Percentiles rank a stretch among this genome's conserved stretches.
Conservation (phyloP, 2,797 vertebrate species). For the Octomys mimax region DNA sequence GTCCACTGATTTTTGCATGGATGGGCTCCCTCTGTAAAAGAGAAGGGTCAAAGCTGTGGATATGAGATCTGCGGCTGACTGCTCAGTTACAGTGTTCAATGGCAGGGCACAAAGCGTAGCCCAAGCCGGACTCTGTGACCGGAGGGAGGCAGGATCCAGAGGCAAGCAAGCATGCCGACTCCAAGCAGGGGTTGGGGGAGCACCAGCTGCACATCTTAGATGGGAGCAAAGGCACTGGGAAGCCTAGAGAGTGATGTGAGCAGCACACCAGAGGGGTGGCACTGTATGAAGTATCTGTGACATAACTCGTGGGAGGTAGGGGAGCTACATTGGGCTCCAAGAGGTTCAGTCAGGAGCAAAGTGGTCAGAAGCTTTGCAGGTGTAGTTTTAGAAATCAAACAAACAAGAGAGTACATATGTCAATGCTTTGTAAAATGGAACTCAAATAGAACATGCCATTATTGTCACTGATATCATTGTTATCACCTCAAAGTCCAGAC, state of each 20-base stretch:
- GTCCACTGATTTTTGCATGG: background rate
- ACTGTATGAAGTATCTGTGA: background rate
- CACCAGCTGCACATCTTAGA: background rate
- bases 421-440: background rate
- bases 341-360: conserved; percentile 24
- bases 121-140: background rate
- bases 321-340: background rate
- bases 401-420: background rate
- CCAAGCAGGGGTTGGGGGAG: background rate
- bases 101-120: background rate
- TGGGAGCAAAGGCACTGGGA: background rate
- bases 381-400: conserved; percentile 49
- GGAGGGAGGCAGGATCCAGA: background rate
- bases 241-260: background rate
- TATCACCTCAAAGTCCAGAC: background rate
- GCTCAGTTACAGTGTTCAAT: fast-evolving
- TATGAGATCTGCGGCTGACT: background rate
- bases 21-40: background rate
- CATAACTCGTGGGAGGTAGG: background rate
- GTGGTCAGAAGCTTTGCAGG: background rate
- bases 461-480: background rate
- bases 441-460: background rate
- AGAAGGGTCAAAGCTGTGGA: background rate
- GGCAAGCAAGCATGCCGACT: background rate
- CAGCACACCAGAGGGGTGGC: background rate